phyloP scores from a whole-genome alignment of 2,888 invertebrate species.

The Cartodere bifasciata region DNA sequence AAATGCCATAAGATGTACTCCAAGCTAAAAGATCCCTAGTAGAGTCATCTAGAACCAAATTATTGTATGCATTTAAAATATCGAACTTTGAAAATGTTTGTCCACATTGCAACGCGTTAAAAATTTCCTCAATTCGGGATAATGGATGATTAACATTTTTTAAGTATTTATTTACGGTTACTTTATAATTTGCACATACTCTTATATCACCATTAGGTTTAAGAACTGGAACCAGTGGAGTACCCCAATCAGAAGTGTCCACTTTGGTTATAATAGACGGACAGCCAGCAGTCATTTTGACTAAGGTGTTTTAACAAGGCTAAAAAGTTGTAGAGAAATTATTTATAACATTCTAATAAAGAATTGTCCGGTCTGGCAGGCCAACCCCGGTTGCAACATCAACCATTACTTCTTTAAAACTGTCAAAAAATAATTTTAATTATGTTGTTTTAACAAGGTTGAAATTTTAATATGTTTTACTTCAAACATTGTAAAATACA shows the following conservation, averaged over 20 bases:
- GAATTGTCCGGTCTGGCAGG: too few relatives aligned
- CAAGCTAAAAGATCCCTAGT: conserved; percentile 13
- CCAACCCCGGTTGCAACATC: too few relatives aligned
- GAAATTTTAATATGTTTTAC: too few relatives aligned
- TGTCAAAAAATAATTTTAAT: too few relatives aligned
- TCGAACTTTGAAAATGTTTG: conserved; percentile 14
- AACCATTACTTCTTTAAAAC: too few relatives aligned
- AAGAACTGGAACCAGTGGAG: conserved; percentile 18
- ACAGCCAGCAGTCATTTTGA: too few relatives aligned
- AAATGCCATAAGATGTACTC: conserved; percentile 22
- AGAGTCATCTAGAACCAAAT: conserved; percentile 11
- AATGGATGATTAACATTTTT: conserved; percentile 15
- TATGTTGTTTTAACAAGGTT: too few relatives aligned
- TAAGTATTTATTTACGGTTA: conserved; percentile 17
- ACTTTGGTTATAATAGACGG: too few relatives aligned
- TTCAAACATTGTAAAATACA: too few relatives aligned
- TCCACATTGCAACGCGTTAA: conserved; percentile 14
- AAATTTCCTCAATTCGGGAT: conserved; percentile 15
- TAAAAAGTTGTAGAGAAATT: too few relatives aligned
- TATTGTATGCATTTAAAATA: conserved; percentile 13
- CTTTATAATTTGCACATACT: conserved; percentile 21
- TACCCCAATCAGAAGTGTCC: conserved; percentile 16
- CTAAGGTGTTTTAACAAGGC: too few relatives aligned
- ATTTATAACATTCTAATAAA: too few relatives aligned
- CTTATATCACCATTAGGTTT: conserved; percentile 17